A percentile compares a stretch with the other conserved stretches of the same genome.
Evolutionary conservation across 2,113 vertebrate genomes (phyloP).

Genomic region (Agapornis roseicollis): DNA sequence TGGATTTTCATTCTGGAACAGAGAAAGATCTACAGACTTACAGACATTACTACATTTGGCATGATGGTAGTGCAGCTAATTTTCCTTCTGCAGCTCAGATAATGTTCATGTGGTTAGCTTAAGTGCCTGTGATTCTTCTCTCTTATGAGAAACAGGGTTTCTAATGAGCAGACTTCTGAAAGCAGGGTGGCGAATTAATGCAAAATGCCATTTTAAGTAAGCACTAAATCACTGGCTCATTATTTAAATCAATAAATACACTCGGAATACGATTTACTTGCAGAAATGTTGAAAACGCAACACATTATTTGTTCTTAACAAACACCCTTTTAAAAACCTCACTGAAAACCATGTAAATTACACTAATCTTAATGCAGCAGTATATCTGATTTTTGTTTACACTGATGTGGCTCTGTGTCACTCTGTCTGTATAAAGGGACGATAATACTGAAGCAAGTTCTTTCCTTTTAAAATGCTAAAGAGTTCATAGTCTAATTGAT

Average conservation of each 20-base stretch:
- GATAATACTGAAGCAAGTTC: not conserved
- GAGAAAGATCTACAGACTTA: not conserved
- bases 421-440: not conserved
- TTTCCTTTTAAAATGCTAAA: not conserved
- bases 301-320: not conserved
- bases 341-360: not conserved
- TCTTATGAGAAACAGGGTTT: not conserved
- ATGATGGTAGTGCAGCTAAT: not conserved
- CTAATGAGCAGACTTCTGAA: not conserved
- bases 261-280: not conserved
- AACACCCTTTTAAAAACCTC: not conserved
- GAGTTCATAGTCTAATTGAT: not conserved
- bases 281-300: not conserved
- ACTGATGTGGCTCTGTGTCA: not conserved
- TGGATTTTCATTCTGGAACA: not conserved
- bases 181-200: not conserved
- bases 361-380: not conserved
- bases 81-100: not conserved
- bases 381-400: not conserved
- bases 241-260: slow-evolving; percentile 22
- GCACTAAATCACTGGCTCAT: not conserved
- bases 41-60: not conserved
- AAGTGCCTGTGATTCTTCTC: slow-evolving; percentile 26
- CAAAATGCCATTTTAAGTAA: not conserved
- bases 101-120: slow-evolving; percentile 35